A percentile compares a stretch with the other conserved stretches of the same genome.
Evolutionary conservation across 2,113 vertebrate species (phyloP).

Genomic region (Haemorhous mexicanus): DNA sequence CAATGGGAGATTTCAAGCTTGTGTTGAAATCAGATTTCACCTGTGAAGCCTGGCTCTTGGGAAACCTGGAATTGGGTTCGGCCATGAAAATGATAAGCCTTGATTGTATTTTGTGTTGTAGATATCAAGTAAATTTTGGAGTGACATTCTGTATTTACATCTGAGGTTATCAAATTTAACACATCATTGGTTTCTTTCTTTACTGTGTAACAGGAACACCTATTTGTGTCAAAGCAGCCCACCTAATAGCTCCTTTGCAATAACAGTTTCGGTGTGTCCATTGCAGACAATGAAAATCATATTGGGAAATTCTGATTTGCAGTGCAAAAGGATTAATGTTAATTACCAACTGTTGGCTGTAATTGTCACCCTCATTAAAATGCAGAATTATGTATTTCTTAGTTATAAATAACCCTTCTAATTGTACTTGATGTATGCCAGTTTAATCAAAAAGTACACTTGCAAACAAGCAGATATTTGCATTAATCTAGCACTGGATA

Average conservation of each 20-base stretch:
- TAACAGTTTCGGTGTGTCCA: slow-evolving; percentile 28
- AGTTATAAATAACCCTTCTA: slow-evolving; percentile 80
- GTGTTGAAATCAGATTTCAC: slow-evolving; percentile 39
- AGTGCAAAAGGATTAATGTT: slow-evolving; percentile 72
- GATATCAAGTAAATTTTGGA: slow-evolving; percentile 17
- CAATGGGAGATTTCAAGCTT: not conserved
- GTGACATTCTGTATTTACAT: not conserved
- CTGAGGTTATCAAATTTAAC: slow-evolving; percentile 16
- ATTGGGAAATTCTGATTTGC: slow-evolving; percentile 53
- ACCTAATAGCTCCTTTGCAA: not conserved
- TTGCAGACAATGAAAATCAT: slow-evolving; percentile 55
- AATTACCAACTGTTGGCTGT: slow-evolving; percentile 73
- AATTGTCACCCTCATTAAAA: slow-evolving; percentile 76
- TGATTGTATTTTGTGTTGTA: slow-evolving; percentile 24
- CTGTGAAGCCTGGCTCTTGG: slow-evolving; percentile 1
- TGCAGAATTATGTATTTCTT: slow-evolving; percentile 80
- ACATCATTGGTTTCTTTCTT: slow-evolving; percentile 4
- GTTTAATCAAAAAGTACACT: slow-evolving; percentile 80
- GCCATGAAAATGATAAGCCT: not conserved
- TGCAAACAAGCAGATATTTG: slow-evolving; percentile 74
- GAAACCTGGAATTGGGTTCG: slow-evolving; percentile 11
- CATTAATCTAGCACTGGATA: slow-evolving; percentile 73
- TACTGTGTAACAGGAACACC: not conserved
- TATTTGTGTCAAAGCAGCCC: not conserved
- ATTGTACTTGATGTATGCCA: slow-evolving; percentile 81